Evolutionary conservation across 2,113 vertebrate genomes (phyloP).

Genomic region (Stegastes partitus): DNA sequence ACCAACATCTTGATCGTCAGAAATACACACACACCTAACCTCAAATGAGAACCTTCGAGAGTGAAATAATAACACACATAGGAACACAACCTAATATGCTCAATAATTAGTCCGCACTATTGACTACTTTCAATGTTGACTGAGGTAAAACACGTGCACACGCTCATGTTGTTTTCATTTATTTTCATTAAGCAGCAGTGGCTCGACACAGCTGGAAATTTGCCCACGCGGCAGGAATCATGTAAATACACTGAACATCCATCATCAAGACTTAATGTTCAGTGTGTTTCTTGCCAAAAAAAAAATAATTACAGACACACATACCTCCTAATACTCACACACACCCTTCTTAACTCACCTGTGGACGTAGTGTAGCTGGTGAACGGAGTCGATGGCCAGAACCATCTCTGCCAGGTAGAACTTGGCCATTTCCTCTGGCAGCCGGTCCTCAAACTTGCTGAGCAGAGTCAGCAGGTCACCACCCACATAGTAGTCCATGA

Average conservation of each 20-base stretch:
- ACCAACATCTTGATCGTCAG: neutral
- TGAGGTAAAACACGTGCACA: conserved; percentile 24
- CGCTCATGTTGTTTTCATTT: neutral
- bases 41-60: conserved; percentile 22
- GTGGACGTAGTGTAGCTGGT: conserved; percentile 98
- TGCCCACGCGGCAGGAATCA: conserved; percentile 42
- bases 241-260: conserved; percentile 34
- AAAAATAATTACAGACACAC: conserved; percentile 9
- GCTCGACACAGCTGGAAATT: conserved; percentile 34
- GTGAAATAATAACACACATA: conserved; percentile 13
- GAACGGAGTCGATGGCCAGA: conserved; percentile 97
- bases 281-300: conserved; percentile 1
- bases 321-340: neutral
- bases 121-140: conserved; percentile 14
- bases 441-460: conserved; percentile 98
- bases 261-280: conserved; percentile 36
- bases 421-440: conserved; percentile 98
- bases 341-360: conserved; percentile 84
- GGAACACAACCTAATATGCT: conserved; percentile 34
- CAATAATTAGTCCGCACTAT: conserved; percentile 21
- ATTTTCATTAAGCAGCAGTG: conserved; percentile 42
- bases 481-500: conserved; percentile 99
- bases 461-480: conserved; percentile 98
- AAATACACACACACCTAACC: neutral
- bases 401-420: conserved; percentile 99